Percentiles rank a stretch among this genome's conserved stretches.
Conservation (phyloP, 2,113 vertebrate genomes). For the Corythoichthys haematopterus region DNA sequence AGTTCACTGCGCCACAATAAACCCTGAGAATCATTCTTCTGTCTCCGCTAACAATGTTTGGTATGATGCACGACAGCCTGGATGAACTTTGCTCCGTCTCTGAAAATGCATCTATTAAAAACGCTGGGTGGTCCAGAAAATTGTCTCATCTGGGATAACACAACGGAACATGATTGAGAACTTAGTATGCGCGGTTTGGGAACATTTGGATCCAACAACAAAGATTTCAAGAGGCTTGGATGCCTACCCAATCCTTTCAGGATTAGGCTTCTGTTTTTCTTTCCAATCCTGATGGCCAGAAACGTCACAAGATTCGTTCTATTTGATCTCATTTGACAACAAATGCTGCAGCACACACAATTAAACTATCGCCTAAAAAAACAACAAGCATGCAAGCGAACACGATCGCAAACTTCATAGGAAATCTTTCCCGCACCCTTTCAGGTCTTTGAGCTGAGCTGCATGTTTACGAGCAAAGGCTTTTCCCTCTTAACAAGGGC, state of each 20-base stretch:
- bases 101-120: slow-evolving; percentile 26
- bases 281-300: slow-evolving; percentile 13
- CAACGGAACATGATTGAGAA: slow-evolving; percentile 28
- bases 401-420: slow-evolving; percentile 13
- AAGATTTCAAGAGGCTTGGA: slow-evolving; percentile 19
- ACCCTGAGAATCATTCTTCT: slow-evolving; percentile 39
- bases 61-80: slow-evolving; percentile 19
- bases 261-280: slow-evolving; percentile 19
- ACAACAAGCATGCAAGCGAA: slow-evolving; percentile 17
- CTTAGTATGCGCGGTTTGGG: slow-evolving; percentile 33
- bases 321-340: neutral
- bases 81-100: slow-evolving; percentile 10
- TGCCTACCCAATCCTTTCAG: slow-evolving; percentile 7
- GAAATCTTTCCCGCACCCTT: slow-evolving; percentile 14
- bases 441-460: slow-evolving; percentile 47
- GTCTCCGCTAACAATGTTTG: slow-evolving; percentile 20
- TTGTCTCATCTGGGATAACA: slow-evolving; percentile 25
- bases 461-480: slow-evolving; percentile 47
- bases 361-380: neutral
- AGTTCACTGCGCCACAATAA: slow-evolving; percentile 29
- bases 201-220: slow-evolving; percentile 19
- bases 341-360: slow-evolving; percentile 12
- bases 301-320: slow-evolving; percentile 11
- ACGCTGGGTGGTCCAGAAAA: slow-evolving; percentile 53
- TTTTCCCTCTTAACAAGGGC: slow-evolving; percentile 51